phyloP scores from a whole-genome alignment of 1,140 invertebrate genomes.

The Scylla paramamosain region DNA sequence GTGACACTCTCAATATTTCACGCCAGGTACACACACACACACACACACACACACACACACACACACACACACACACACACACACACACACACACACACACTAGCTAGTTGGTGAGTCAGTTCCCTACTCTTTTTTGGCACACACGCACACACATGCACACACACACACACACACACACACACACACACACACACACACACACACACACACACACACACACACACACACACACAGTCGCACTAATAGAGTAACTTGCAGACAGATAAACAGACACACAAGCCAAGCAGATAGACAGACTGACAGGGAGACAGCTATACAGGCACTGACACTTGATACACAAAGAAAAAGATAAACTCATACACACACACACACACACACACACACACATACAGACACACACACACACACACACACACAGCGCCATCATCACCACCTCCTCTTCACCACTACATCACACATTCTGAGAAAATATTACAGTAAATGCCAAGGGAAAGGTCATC shows the following conservation, averaged over 20 bases:
- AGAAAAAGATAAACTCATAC: no score
- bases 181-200: conserved; percentile 27
- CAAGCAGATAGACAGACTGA: neutral
- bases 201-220: conserved; percentile 25
- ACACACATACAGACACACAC: neutral
- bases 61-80: conserved; percentile 34
- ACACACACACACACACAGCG: no score
- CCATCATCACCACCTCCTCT: no score
- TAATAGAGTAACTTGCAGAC: neutral
- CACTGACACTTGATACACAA: no score
- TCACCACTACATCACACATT: neutral
- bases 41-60: conserved; percentile 31
- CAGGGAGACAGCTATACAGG: neutral
- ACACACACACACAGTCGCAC: conserved; percentile 36
- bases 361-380: neutral
- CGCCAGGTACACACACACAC: neutral
- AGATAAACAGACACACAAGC: neutral
- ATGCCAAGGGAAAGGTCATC: neutral
- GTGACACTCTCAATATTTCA: neutral
- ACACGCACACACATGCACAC: neutral
- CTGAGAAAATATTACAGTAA: conserved; percentile 15
- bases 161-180: conserved; percentile 34
- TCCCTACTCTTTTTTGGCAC: neutral
- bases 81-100: conserved; percentile 38
- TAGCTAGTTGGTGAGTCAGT: neutral